Evolutionary conservation across 2,113 vertebrate genomes (phyloP).

Genomic region (Eublepharis macularius): DNA sequence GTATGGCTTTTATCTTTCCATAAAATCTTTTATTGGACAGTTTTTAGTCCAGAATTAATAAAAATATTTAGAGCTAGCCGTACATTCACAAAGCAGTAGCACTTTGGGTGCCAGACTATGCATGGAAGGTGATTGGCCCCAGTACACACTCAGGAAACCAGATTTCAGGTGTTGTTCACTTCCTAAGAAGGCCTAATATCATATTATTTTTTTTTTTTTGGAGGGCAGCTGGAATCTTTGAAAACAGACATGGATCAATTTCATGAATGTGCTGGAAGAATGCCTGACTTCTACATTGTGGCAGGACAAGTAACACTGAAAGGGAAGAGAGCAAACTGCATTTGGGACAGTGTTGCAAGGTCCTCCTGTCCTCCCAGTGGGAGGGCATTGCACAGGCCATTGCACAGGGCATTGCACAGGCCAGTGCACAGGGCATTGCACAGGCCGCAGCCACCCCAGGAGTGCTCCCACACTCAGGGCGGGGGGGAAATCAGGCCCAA

Average conservation of each 20-base stretch:
- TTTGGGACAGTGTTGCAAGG: too few relatives aligned
- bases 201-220: background rate
- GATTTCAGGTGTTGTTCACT: background rate
- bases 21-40: conserved; percentile 37
- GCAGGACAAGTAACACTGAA: background rate
- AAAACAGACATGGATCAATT: background rate
- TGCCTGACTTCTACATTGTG: background rate
- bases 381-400: too few relatives aligned
- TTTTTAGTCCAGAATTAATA: conserved; percentile 74
- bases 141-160: background rate
- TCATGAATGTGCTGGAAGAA: background rate
- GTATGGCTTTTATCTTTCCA: conserved; percentile 36
- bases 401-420: too few relatives aligned
- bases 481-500: too few relatives aligned
- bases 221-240: background rate
- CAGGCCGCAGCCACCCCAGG: too few relatives aligned
- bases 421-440: too few relatives aligned
- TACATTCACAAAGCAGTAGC: conserved; percentile 52
- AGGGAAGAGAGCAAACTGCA: too few relatives aligned
- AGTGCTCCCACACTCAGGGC: too few relatives aligned
- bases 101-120: conserved; percentile 44
- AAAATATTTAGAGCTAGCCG: conserved; percentile 64
- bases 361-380: too few relatives aligned
- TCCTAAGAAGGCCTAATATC: background rate
- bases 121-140: conserved; percentile 38